Base-by-base conservation (phyloP, 1,140 invertebrate species). In the Stratiolaelaps scimitus region DNA sequence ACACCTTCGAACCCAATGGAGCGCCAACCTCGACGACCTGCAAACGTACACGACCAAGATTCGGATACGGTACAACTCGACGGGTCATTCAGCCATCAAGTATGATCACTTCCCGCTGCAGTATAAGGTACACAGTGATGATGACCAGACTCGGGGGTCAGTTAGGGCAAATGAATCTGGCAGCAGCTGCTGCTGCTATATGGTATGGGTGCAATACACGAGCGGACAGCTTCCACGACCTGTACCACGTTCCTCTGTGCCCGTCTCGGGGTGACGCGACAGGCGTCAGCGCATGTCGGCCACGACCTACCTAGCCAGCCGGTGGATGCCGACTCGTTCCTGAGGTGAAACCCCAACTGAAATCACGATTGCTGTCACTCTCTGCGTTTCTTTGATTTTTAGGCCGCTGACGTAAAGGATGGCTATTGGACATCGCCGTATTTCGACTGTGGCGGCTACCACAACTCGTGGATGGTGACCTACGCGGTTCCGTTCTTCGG, bases 401-500 rank as follows among this genome's bases (percentile, higher is more conserved):
- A 83, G 71, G 89, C 88, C 53, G 89, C 89, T 46, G 87, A 84
- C 73, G 73, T 92, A 67, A 82, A 84, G 66, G 87, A 97, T 75
- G 93, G 93, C 7, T 84, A 88, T 74, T 98, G 94, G 94, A 85
- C 88, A 46, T 78, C 83, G 70, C 93, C 94, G 2, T 90, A 90
- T 73, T 97, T 87, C 75, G 92, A 96, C 78, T 98, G 94, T 78
- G 80, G 87, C 71, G 91, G 89, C 44, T 88, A 75, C 6, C 71
- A 77, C 30, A 70, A 72, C 26, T 64, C 70, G 19, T 98, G 93
- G 94, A 81, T 95, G 69, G 83, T 97, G 69, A 92, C 89, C 44
- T 98, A 96, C 80, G 85, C 88, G 64, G 85, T 85, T 65, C 93
- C 93, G 65, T 97, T 98, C 82, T 98, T 98, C 76, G 93, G 93